Evolutionary conservation across 2,888 invertebrate genomes (phyloP), one percentile per base, ranked within the genome.

Genomic region (Drosophila kanekoi): DNA sequence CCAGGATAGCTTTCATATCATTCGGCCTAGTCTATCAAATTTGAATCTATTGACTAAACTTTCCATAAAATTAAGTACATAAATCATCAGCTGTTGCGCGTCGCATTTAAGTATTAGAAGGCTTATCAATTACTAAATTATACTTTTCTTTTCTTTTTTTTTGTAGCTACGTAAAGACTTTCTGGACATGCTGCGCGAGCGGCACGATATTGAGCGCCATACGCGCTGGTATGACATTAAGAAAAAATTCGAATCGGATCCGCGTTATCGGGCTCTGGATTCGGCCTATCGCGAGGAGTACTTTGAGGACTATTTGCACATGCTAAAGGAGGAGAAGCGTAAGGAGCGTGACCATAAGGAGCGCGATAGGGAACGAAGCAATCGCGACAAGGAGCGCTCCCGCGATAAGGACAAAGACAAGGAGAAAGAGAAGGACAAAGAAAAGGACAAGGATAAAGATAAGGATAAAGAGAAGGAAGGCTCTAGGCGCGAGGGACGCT

Each of bases 151-250:
- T 28, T 28, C 8, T 28, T 28, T 14, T 1, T 28, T 14, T 1
- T 33, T 33, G n/a, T 94, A 97, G 97, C 95, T 95, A 89, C 96
- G 96, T 93, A 95, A 94, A 91, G 98, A 98, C 91, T 99, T 98
- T 94, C 93, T 98, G 91, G 94, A 95, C 71, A 94, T 99, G 93
- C 94, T 99, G 81, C 96, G 97, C 87, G 99, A 99, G 91, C 95
- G 96, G 80, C 95, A 96, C 82, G 95, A 96, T 60, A 95, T 99
- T 59, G 98, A 98, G 92, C 95, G 98, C 10, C 98, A 98, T 92
- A 94, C 97, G 11, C 95, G 98, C 61, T 99, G 99, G 99, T 95
- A 96, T 59, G 98, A 99, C 71, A 95, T 96, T 13, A 99, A 99
- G 94, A 98, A 99, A 93, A 96, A 96, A 89, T 93, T 99, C 32